These are phyloP conservation scores for Eledona agricola DNA, from an alignment of 2,888 invertebrate genomes.

Conservation along the genomic window DNA sequence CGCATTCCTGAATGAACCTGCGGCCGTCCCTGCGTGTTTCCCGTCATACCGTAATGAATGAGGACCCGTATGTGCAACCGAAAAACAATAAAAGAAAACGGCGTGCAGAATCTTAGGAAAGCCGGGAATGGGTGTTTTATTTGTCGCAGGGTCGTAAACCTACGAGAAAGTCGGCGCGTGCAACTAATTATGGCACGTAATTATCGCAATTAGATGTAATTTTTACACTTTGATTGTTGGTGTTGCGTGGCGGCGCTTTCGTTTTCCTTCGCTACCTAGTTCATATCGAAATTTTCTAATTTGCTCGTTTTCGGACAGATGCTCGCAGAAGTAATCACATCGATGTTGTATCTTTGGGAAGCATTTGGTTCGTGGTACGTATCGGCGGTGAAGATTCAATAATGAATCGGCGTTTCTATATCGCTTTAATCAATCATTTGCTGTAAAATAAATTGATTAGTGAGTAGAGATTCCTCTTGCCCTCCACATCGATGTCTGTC, in stretches of 20 bases:
- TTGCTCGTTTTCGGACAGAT: too few relatives aligned
- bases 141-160: conserved; percentile 27
- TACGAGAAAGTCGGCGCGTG: conserved; percentile 29
- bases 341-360: too few relatives aligned
- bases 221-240: conserved; percentile 8
- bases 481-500: conserved; percentile 50
- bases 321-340: too few relatives aligned
- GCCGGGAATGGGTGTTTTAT: conserved; percentile 17
- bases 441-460: conserved; percentile 61
- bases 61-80: conserved; percentile 42
- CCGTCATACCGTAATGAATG: conserved; percentile 58
- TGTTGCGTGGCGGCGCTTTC: conserved; percentile 11
- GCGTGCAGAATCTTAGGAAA: conserved; percentile 21
- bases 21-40: conserved; percentile 59
- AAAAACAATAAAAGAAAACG: conserved; percentile 10
- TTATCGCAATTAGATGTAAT: conserved; percentile 13
- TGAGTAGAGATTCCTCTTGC: conserved; percentile 53
- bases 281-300: too few relatives aligned
- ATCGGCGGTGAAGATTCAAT: conserved; percentile 44
- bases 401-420: conserved; percentile 60
- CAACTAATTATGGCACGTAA: conserved; percentile 28
- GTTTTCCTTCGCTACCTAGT: too few relatives aligned
- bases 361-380: too few relatives aligned
- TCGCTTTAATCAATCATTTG: conserved; percentile 60
- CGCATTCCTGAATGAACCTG: conserved; percentile 60